Conservation (phyloP, 2,797 vertebrate species). For the Rhinophrynus dorsalis region DNA sequence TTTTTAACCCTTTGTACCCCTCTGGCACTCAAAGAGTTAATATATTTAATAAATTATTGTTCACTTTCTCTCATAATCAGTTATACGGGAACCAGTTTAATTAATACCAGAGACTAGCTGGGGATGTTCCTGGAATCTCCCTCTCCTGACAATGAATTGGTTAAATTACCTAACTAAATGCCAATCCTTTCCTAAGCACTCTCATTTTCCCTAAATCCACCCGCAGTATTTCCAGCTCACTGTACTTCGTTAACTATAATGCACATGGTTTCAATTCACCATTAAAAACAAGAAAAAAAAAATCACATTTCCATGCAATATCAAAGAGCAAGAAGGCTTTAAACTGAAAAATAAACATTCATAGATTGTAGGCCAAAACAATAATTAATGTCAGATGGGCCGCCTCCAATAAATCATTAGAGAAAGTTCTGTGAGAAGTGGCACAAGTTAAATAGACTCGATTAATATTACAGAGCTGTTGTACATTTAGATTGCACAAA, state of each 20-base stretch:
- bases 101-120: no score
- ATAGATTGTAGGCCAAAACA: constrained; percentile 83
- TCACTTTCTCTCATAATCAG: no score
- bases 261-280: constrained; percentile 93
- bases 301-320: constrained; percentile 92
- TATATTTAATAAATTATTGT: no score
- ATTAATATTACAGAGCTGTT: constrained; percentile 66
- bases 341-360: constrained; percentile 85
- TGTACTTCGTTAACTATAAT: constrained; percentile 86
- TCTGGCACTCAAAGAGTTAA: no score
- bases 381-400: constrained; percentile 87
- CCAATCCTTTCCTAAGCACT: constrained; percentile 64
- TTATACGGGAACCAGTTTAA: no score
- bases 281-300: constrained; percentile 65
- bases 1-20: no score
- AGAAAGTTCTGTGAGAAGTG: constrained; percentile 75
- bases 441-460: constrained; percentile 66
- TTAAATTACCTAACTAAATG: no score
- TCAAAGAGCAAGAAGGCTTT: constrained; percentile 86
- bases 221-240: constrained; percentile 67
- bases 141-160: no score
- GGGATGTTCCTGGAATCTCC: no score
- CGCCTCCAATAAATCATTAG: constrained; percentile 82
- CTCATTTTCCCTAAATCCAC: constrained; percentile 72
- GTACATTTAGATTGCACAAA: constrained; percentile 63